A percentile compares a stretch with the other conserved stretches of the same genome.
These are phyloP conservation scores for Motacilla tschutschensis DNA, from an alignment of 2,113 vertebrate species.

Conservation along the genomic window DNA sequence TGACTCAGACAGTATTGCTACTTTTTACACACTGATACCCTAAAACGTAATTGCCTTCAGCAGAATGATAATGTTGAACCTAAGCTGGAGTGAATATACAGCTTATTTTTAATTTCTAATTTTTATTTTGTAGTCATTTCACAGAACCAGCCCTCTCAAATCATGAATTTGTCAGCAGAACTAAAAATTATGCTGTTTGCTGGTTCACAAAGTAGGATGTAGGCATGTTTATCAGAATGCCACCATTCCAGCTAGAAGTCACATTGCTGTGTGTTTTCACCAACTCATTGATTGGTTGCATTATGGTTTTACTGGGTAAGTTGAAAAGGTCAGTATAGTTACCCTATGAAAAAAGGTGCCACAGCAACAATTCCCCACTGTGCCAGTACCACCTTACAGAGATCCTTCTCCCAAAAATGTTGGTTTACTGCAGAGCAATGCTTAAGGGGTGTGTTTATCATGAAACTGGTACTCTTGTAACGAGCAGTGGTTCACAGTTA, in stretches of 20 bases:
- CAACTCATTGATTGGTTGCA: neutral
- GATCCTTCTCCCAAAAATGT: neutral
- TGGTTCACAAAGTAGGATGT: neutral
- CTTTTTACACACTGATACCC: neutral
- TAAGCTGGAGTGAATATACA: neutral
- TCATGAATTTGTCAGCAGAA: neutral
- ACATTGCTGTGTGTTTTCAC: neutral
- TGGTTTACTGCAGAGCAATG: neutral
- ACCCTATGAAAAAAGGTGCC: neutral
- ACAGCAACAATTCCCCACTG: neutral
- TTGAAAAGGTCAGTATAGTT: neutral
- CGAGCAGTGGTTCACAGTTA: neutral
- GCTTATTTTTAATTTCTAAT: neutral
- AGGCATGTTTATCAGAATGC: neutral
- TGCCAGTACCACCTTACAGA: too few species aligned
- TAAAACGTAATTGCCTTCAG: neutral
- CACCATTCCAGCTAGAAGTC: neutral
- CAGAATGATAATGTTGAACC: neutral
- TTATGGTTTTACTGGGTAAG: neutral
- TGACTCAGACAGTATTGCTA: neutral
- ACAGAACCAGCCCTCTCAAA: neutral
- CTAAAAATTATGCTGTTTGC: neutral
- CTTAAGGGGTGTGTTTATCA: neutral
- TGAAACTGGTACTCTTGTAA: neutral
- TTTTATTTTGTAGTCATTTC: neutral